Conservation (phyloP, 2,888 invertebrate species). For the Drosophila neonasuta region DNA sequence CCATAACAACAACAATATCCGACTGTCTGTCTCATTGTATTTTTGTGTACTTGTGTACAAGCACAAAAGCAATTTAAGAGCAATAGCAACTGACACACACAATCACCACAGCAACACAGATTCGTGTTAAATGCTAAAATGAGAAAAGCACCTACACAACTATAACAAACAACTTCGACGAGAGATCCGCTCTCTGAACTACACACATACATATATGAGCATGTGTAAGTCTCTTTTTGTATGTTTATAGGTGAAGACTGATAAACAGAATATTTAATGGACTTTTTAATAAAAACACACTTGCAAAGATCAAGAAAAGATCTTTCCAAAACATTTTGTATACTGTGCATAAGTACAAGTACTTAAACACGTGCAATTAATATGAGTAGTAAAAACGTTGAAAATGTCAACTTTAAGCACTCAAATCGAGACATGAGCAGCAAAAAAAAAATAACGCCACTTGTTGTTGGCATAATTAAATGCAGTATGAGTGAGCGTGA, state of each 20-base stretch:
- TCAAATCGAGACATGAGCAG: constrained; percentile 17
- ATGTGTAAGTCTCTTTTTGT: not conserved
- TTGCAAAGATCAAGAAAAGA: not conserved
- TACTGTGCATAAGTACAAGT: not conserved
- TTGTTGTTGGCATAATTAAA: constrained; percentile 70
- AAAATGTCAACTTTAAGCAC: constrained; percentile 52
- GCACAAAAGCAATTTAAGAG: constrained; percentile 56
- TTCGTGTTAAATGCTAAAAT: constrained; percentile 62
- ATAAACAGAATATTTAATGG: constrained; percentile 28
- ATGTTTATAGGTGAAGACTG: constrained; percentile 14
- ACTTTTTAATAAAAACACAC: constrained; percentile 3
- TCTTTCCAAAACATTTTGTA: not conserved
- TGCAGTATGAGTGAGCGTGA: constrained; percentile 70
- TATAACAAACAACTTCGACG: constrained; percentile 34
- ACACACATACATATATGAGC: constrained; percentile 3
- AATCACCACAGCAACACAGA: constrained; percentile 34
- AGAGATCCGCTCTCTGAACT: constrained; percentile 42
- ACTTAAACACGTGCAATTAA: constrained; percentile 34
- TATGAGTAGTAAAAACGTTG: constrained; percentile 23
- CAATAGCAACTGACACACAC: constrained; percentile 39
- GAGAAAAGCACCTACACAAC: constrained; percentile 48
- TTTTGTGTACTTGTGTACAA: constrained; percentile 52
- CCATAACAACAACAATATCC: constrained; percentile 48
- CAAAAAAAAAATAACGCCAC: constrained; percentile 56
- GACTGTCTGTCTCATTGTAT: constrained; percentile 47